Conservation (phyloP, 1,140 invertebrate species). For the Stegodyphus dumicola region DNA sequence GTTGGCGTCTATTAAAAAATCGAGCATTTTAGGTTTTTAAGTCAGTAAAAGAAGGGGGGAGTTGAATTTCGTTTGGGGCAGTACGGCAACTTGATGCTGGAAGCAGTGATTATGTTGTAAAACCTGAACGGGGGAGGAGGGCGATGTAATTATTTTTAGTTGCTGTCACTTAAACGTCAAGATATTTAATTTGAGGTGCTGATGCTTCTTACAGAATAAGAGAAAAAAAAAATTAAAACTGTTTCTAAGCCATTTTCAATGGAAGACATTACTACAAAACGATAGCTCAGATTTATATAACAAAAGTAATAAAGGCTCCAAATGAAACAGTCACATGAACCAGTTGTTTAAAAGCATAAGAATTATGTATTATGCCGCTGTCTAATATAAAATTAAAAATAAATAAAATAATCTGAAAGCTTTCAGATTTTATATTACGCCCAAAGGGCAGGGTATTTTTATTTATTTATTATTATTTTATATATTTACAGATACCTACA, state of each 20-base stretch:
- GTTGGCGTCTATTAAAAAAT: neutral
- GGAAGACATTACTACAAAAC: too few relatives aligned
- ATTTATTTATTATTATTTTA: too few relatives aligned
- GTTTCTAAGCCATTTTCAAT: neutral
- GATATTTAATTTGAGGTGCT: conserved; percentile 57
- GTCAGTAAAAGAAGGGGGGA: conserved; percentile 24
- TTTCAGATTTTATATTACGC: too few relatives aligned
- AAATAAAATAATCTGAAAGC: too few relatives aligned
- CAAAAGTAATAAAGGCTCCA: too few relatives aligned
- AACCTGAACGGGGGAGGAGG: neutral
- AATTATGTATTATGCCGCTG: too few relatives aligned
- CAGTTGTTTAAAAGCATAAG: too few relatives aligned
- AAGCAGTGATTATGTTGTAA: conserved; percentile 52
- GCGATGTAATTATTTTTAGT: conserved; percentile 50
- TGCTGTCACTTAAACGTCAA: conserved; percentile 55
- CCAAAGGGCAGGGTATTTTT: too few relatives aligned
- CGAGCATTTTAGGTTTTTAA: conserved; percentile 48
- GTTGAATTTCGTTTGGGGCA: neutral
- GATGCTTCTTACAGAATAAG: conserved; percentile 20
- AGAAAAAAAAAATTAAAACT: conserved; percentile 17
- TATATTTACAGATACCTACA: too few relatives aligned
- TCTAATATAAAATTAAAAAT: too few relatives aligned
- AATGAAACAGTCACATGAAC: too few relatives aligned
- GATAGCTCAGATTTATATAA: too few relatives aligned
- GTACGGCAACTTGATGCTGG: conserved; percentile 34